Evolutionary conservation across 2,797 vertebrate species (phyloP).

Genomic region (Philypnodon macrostomus): DNA sequence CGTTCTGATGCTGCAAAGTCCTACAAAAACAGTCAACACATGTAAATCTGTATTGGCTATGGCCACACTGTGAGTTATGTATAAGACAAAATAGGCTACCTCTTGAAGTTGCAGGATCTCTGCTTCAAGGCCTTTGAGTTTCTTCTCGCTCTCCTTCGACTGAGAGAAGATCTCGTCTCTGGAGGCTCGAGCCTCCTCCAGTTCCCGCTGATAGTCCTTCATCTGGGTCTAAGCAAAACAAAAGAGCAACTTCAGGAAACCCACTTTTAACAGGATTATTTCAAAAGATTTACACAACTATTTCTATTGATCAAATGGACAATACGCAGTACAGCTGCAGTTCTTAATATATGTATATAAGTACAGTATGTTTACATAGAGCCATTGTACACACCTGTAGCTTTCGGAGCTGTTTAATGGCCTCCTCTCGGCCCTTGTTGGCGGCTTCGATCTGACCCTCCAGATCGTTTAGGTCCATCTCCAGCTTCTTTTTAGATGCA

Average conservation of each 20-base stretch:
- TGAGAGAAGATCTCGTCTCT: slow-evolving; percentile 96
- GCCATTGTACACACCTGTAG: slow-evolving; percentile 82
- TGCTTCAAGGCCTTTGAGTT: slow-evolving; percentile 91
- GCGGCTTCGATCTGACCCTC: slow-evolving; percentile 93
- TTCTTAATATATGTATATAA: not conserved
- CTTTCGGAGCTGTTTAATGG: slow-evolving; percentile 93
- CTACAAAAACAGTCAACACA: slow-evolving; percentile 56
- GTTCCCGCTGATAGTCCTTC: slow-evolving; percentile 96
- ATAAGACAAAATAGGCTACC: slow-evolving; percentile 61
- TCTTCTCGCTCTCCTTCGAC: slow-evolving; percentile 98
- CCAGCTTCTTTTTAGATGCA: slow-evolving; percentile 95
- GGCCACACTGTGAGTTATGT: not conserved
- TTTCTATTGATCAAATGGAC: no score
- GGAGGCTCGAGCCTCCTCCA: slow-evolving; percentile 93
- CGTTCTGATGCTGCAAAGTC: slow-evolving; percentile 92
- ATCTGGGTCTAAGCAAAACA: slow-evolving; percentile 86
- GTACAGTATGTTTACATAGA: not conserved
- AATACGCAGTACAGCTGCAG: no score
- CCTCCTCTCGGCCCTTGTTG: slow-evolving; percentile 93
- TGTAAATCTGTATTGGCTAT: not conserved
- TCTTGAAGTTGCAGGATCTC: slow-evolving; percentile 96
- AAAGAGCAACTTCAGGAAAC: slow-evolving; percentile 8
- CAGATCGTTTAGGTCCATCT: slow-evolving; percentile 94
- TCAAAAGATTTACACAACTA: no score
- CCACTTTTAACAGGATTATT: not conserved